Percentiles rank a stretch among this genome's conserved stretches.
Conservation (phyloP, 2,797 vertebrate genomes). For the Spinibarbus caldwelli region DNA sequence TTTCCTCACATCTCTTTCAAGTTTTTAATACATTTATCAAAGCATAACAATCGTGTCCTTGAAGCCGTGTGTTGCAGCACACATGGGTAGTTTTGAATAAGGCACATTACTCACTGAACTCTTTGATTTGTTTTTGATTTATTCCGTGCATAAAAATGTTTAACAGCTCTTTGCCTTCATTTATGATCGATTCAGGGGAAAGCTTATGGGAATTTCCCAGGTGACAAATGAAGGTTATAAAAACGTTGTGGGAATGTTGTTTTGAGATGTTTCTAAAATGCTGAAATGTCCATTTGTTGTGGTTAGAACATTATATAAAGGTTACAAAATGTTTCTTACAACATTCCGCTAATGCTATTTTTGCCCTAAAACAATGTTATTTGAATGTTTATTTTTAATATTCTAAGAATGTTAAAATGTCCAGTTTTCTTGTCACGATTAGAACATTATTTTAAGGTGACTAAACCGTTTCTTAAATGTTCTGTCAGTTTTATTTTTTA, state of each 20-base stretch:
- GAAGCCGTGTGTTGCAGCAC: not conserved
- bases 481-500: no score
- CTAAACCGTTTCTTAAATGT: no score
- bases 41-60: slow-evolving; percentile 36
- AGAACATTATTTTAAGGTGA: no score
- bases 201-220: not conserved
- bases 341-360: no score
- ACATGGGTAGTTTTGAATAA: not conserved
- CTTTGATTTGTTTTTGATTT: slow-evolving; percentile 21
- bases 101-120: not conserved
- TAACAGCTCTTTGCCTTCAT: not conserved
- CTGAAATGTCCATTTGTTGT: no score
- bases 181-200: not conserved
- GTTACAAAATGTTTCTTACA: no score
- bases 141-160: slow-evolving; percentile 1
- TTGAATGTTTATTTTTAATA: no score
- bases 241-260: not conserved
- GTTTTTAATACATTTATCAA: slow-evolving; percentile 70
- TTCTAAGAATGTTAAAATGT: no score
- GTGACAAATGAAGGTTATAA: not conserved
- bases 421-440: no score
- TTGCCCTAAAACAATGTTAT: no score
- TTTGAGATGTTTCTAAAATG: not conserved
- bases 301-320: no score
- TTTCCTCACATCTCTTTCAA: slow-evolving; percentile 54